These are phyloP conservation scores for Felis catus DNA, from an alignment of 2,113 vertebrate genomes.

Conservation along the genomic window DNA sequence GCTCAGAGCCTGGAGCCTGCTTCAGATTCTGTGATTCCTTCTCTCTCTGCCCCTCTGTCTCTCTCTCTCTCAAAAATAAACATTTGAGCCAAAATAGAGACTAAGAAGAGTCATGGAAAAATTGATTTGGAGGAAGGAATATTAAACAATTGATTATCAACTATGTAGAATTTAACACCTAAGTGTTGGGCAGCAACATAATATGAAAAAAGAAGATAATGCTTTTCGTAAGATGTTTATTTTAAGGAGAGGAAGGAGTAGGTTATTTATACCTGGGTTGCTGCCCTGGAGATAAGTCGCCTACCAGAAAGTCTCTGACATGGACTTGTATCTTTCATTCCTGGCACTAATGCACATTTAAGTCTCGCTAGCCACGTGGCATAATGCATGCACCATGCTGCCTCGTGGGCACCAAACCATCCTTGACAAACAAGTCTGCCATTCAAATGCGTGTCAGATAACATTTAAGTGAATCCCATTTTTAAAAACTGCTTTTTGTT, in stretches of 20 bases:
- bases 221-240: constrained; percentile 24
- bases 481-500: background rate
- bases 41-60: too few species aligned
- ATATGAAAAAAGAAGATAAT: background rate
- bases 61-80: too few species aligned
- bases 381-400: background rate
- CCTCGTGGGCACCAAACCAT: background rate
- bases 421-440: background rate
- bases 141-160: constrained; percentile 22
- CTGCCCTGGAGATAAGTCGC: background rate
- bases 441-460: background rate
- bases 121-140: background rate
- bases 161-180: background rate
- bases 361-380: background rate
- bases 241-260: background rate
- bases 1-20: too few species aligned
- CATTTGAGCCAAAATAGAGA: background rate
- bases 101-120: background rate
- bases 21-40: too few species aligned
- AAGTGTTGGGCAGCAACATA: background rate
- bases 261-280: background rate
- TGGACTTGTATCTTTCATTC: background rate
- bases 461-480: constrained; percentile 1
- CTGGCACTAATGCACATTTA: background rate
- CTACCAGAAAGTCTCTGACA: background rate